A percentile compares a stretch with the other conserved stretches of the same genome.
These are phyloP conservation scores for Spodoptera picta DNA, from an alignment of 2,888 invertebrate genomes.

Conservation along the genomic window DNA sequence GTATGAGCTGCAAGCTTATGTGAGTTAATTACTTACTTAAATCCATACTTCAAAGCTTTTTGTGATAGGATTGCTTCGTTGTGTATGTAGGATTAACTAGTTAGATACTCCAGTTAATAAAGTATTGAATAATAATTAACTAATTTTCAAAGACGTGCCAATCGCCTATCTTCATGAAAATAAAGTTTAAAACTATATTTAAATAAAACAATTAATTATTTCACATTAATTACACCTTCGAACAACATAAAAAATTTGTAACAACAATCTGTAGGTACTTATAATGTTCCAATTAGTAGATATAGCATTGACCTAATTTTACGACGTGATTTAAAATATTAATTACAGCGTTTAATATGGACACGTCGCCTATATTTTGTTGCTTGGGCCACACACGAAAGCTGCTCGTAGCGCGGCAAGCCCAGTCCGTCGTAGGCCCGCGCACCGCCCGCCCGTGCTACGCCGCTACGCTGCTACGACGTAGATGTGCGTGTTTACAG, in stretches of 20 bases:
- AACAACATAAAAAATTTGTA: neutral
- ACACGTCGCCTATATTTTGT: conserved; percentile 9
- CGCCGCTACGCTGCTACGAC: conserved; percentile 54
- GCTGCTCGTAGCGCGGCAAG: conserved; percentile 29
- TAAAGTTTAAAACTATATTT: no score
- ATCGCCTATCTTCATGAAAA: no score
- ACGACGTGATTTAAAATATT: neutral
- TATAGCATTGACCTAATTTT: conserved; percentile 32
- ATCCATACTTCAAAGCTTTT: no score
- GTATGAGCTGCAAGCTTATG: no score
- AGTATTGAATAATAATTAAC: no score
- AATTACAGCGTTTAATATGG: no score
- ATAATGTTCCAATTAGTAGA: conserved; percentile 11
- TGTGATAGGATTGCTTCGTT: no score
- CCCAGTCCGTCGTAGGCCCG: conserved; percentile 51
- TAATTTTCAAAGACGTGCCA: no score
- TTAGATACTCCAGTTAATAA: no score
- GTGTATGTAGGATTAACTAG: no score
- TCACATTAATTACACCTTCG: neutral
- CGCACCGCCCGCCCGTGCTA: conserved; percentile 55
- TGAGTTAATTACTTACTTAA: no score
- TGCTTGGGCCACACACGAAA: conserved; percentile 23
- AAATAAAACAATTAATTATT: no score
- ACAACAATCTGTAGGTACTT: neutral
- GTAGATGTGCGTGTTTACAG: conserved; percentile 41